Conservation (phyloP, 2,113 vertebrate genomes). For the Oryzias woworae region DNA sequence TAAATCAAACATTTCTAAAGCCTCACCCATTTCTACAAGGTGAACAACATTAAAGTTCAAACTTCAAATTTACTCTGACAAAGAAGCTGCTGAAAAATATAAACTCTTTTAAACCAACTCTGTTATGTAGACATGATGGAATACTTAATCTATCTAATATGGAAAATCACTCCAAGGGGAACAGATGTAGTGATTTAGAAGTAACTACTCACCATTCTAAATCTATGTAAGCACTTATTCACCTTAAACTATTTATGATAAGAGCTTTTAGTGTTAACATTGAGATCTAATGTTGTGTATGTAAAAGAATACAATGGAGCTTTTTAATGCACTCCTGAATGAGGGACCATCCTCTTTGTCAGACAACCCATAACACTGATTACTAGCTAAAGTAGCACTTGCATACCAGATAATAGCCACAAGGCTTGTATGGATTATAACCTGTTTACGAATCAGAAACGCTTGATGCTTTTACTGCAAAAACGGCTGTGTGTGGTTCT, state of each 20-base stretch:
- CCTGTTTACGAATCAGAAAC: conserved; percentile 50
- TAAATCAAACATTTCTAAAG: too few species aligned
- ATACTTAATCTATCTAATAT: too few species aligned
- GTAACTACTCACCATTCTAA: not conserved
- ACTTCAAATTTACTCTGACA: not conserved
- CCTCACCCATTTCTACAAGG: not conserved
- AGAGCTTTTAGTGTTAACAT: conserved; percentile 43
- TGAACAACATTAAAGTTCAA: not conserved
- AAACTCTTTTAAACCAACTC: not conserved
- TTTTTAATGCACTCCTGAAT: conserved; percentile 15
- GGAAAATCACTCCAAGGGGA: not conserved
- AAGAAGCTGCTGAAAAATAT: not conserved
- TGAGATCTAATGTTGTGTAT: conserved; percentile 23
- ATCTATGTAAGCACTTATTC: conserved; percentile 36
- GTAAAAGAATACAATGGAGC: conserved; percentile 32
- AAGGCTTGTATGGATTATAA: conserved; percentile 53
- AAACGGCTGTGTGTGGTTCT: conserved; percentile 9
- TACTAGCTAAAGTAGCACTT: conserved; percentile 42
- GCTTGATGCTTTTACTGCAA: conserved; percentile 40
- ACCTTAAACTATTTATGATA: conserved; percentile 43
- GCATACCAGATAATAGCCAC: conserved; percentile 43
- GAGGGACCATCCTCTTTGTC: conserved; percentile 29
- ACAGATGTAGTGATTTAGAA: conserved; percentile 1
- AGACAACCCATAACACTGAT: conserved; percentile 61
- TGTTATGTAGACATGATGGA: too few species aligned